phyloP scores from a whole-genome alignment of 2,113 vertebrate genomes.

The Pomatorhinus ruficollis region DNA sequence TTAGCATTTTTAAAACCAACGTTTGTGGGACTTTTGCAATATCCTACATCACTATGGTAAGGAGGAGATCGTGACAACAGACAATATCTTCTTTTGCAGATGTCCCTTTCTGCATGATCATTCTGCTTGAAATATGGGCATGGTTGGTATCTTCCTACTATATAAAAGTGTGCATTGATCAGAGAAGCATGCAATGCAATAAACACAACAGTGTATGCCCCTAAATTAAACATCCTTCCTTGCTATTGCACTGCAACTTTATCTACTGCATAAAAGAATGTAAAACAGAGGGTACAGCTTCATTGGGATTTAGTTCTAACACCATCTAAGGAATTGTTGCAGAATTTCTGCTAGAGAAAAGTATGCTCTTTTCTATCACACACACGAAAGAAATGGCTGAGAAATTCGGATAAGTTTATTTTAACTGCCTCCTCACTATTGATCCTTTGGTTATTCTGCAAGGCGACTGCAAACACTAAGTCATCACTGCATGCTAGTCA shows the following conservation, averaged over 20 bases:
- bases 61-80: background rate
- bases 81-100: background rate
- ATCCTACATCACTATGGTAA: background rate
- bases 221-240: background rate
- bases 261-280: background rate
- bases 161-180: background rate
- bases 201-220: background rate
- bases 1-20: background rate
- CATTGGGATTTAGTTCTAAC: background rate
- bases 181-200: background rate
- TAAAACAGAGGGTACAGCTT: background rate
- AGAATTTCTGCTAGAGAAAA: background rate
- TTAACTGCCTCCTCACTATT: background rate
- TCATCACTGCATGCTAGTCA: background rate
- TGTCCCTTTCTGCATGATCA: background rate
- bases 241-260: background rate
- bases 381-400: background rate
- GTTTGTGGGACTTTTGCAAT: background rate
- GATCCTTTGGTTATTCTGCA: background rate
- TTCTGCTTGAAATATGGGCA: background rate
- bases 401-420: background rate
- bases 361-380: background rate
- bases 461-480: background rate
- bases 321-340: background rate
- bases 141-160: background rate